These are phyloP conservation scores for Rhagonycha fulva DNA, from an alignment of 2,888 invertebrate genomes.

Conservation along the genomic window DNA sequence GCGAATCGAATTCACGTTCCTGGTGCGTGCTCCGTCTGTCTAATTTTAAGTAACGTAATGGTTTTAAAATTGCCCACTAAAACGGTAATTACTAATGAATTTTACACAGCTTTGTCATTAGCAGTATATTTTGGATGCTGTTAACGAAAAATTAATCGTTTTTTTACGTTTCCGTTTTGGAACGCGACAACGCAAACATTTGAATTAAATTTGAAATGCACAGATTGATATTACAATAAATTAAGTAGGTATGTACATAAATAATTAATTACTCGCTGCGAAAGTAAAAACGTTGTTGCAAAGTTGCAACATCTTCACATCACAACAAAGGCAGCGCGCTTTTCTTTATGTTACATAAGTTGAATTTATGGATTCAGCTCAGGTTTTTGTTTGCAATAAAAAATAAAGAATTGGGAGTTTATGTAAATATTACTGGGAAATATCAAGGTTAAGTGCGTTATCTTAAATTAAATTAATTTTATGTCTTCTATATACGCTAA, in stretches of 20 bases:
- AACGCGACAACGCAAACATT: background rate
- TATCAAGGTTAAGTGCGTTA: background rate
- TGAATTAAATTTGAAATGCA: background rate
- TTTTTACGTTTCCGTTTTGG: background rate
- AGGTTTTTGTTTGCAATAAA: background rate
- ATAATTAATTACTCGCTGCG: background rate
- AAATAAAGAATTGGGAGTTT: background rate
- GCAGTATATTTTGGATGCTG: background rate
- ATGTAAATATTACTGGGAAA: background rate
- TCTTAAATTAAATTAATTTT: background rate
- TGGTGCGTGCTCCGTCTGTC: background rate
- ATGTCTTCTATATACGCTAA: background rate
- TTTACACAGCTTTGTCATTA: background rate
- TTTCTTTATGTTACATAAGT: background rate
- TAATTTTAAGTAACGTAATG: background rate
- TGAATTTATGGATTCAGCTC: background rate
- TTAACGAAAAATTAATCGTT: background rate
- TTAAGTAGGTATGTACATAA: background rate
- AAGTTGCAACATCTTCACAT: background rate
- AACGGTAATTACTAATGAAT: background rate
- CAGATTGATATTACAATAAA: background rate
- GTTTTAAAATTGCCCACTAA: background rate
- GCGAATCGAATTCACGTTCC: background rate
- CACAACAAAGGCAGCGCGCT: background rate
- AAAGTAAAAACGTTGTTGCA: background rate